Conservation (phyloP, 1,140 invertebrate species). For the Tetramorium alpestre region DNA sequence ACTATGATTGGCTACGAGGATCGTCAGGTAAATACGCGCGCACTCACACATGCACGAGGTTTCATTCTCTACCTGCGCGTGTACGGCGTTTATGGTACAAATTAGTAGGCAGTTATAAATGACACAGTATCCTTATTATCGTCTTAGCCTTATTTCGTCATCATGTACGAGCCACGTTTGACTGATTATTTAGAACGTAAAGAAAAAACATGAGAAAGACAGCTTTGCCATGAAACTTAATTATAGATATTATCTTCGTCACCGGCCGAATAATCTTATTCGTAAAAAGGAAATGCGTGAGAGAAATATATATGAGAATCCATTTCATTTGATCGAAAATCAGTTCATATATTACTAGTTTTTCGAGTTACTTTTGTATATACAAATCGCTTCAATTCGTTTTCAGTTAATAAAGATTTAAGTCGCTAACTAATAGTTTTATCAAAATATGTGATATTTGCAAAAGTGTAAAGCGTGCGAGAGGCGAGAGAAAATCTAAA, state of each 20-base stretch:
- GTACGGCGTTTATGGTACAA: slow-evolving; percentile 80
- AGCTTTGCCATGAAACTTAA: slow-evolving; percentile 29
- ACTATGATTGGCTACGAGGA: slow-evolving; percentile 63
- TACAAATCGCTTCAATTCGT: not conserved
- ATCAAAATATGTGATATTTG: slow-evolving; percentile 13
- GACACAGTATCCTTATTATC: slow-evolving; percentile 76
- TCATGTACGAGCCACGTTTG: slow-evolving; percentile 48
- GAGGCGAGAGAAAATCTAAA: slow-evolving; percentile 38
- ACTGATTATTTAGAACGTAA: slow-evolving; percentile 40
- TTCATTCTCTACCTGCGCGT: slow-evolving; percentile 70
- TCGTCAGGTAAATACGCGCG: slow-evolving; percentile 69
- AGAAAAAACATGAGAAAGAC: not conserved
- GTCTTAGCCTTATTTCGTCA: slow-evolving; percentile 60
- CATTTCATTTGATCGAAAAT: not conserved
- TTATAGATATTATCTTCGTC: slow-evolving; percentile 26
- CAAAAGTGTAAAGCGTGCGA: not conserved
- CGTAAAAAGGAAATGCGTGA: not conserved
- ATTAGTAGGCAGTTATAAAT: slow-evolving; percentile 84
- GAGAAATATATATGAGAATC: not conserved
- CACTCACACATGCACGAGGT: slow-evolving; percentile 48
- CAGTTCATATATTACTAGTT: not conserved
- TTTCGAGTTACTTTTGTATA: not conserved
- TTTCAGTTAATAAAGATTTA: not conserved
- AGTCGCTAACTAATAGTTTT: not conserved
- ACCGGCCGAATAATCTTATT: not conserved